Evolutionary conservation across 2,797 vertebrate genomes (phyloP).

Genomic region (Sphenopsis melanotis): DNA sequence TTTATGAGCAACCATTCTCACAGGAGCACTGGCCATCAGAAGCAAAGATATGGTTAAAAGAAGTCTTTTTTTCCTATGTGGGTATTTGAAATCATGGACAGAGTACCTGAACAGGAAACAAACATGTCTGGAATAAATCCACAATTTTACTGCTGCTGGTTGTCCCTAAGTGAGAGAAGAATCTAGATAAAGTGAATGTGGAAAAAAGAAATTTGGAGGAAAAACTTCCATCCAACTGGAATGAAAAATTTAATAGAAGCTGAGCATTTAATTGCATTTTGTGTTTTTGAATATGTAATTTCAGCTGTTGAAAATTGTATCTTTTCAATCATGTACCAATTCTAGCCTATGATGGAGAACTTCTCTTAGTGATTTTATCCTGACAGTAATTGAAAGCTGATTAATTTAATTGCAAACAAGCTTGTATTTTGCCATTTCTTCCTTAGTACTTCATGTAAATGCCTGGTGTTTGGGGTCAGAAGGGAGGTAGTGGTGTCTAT

Average conservation of each 20-base stretch:
- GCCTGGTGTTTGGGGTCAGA: conserved; percentile 26
- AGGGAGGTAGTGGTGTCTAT: conserved; percentile 34
- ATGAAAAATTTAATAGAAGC: background rate
- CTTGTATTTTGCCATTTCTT: conserved; percentile 33
- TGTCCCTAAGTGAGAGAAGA: background rate
- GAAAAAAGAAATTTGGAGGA: background rate
- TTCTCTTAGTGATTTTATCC: conserved; percentile 22
- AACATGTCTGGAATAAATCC: background rate
- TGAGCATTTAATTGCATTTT: background rate
- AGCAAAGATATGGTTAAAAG: background rate
- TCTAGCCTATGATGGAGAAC: background rate
- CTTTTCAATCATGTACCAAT: background rate
- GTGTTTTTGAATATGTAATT: background rate
- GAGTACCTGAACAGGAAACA: background rate
- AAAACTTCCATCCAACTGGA: background rate
- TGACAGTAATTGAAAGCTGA: conserved; percentile 56
- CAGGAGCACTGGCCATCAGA: background rate
- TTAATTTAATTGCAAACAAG: conserved; percentile 60
- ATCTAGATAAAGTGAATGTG: background rate
- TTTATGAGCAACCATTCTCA: background rate
- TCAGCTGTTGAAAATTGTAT: background rate
- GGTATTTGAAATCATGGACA: background rate
- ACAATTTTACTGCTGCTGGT: background rate
- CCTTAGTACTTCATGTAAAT: background rate
- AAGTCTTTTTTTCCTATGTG: background rate